A percentile compares a stretch with the other conserved stretches of the same genome.
Evolutionary conservation across 2,888 invertebrate species (phyloP).

Genomic region (Operophtera brumata): DNA sequence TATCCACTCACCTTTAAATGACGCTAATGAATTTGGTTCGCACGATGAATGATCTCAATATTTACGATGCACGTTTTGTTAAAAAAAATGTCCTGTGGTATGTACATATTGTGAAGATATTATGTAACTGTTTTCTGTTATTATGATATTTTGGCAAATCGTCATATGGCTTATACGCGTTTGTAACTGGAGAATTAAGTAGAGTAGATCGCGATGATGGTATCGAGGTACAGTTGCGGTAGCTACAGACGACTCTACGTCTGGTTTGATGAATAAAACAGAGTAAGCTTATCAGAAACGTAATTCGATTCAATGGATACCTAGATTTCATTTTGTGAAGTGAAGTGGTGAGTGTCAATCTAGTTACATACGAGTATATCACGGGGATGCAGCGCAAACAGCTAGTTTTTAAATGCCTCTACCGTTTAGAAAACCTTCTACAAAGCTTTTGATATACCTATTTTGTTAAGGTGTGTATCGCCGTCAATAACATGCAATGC

Average conservation of each 20-base stretch:
- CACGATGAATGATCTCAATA: slow-evolving; percentile 39
- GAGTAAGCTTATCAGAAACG: not conserved
- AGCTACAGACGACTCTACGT: slow-evolving; percentile 39
- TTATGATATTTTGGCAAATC: not conserved
- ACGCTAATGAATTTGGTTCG: slow-evolving; percentile 48
- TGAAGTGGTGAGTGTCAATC: not conserved
- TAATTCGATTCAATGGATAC: slow-evolving; percentile 7
- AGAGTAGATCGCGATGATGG: not conserved
- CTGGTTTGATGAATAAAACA: slow-evolving; percentile 29
- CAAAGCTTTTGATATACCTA: too few species aligned
- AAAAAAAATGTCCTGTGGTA: not conserved
- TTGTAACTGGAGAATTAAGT: not conserved
- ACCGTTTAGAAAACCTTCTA: too few species aligned
- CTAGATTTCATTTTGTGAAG: not conserved
- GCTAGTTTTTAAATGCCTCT: too few species aligned
- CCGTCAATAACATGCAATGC: too few species aligned
- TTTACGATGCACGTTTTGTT: slow-evolving; percentile 18
- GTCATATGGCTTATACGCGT: not conserved
- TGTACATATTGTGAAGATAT: not conserved
- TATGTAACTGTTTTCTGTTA: not conserved
- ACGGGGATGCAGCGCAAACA: too few species aligned
- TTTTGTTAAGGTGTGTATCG: too few species aligned
- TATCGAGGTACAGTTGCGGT: not conserved
- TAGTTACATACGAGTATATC: too few species aligned
- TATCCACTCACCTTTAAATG: slow-evolving; percentile 39